Base-by-base conservation (phyloP, 2,797 vertebrate genomes). In the Mus minutoides region DNA sequence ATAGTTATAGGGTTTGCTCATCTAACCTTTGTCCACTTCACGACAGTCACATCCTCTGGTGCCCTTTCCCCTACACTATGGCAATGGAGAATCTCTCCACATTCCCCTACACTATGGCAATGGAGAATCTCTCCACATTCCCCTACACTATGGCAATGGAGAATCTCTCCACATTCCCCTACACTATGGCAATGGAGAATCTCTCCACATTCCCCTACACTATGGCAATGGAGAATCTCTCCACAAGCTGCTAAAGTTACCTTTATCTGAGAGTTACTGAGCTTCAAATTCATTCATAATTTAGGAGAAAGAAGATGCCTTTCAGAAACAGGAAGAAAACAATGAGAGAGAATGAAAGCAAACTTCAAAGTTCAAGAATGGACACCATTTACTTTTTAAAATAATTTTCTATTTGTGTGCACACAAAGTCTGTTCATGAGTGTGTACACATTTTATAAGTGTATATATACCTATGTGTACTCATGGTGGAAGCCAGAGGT, bases 301-400 rank as follows among this genome's bases (percentile, higher is more conserved):
- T 93, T 92, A 93, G 60, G n/a, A 94, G 40, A 92, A 17, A 93
- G 7, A 67, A 76, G 52, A 80, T 58, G 56, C 22, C 92, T 80
- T 79, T 19, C 60, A 78, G 88, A 90, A 93, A 92, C 8, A 71
- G 64, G 37, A 88, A 26, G 11, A 29, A 69, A 90, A 67, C 26
- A 75, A 60, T 49, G 43, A 88, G 84, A 92, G 75, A 90, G 49
- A 90, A 60, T 83, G 75, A 93, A 92, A 64, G 67, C 9, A 92
- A 90, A 80, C 75, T 94, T 49, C 8, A 92, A 90, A 73, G 75
- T 92, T 56, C 58, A 85, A 85, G 34, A 60, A 56, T 94, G n/a
- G 46, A 77, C 76, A 46, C 8, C 2, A 67, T 90, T 88, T 80
- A 84, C 80, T 90, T 13, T 90, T 85, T 64, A 49, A 22, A 84